Percentiles rank a stretch among this genome's conserved stretches.
Evolutionary conservation across 1,140 invertebrate species (phyloP).

Genomic region (Holotrichia oblita): DNA sequence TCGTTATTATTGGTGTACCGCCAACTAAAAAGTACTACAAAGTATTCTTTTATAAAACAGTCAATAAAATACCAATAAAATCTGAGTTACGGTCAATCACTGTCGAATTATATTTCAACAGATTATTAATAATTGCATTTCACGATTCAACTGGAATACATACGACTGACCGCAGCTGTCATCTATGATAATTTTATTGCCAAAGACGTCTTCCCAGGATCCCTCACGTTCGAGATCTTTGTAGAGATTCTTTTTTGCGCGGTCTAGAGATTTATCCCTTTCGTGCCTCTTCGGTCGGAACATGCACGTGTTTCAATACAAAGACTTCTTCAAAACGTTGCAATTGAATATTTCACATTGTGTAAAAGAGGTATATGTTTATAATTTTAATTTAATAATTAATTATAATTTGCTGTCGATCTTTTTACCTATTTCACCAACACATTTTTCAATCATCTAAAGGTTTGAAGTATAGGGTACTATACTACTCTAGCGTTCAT

Average conservation of each 20-base stretch:
- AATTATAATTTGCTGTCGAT: too few relatives aligned
- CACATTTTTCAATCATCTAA: too few relatives aligned
- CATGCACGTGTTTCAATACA: not conserved
- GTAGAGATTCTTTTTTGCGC: not conserved
- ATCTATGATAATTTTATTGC: not conserved
- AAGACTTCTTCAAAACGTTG: not conserved
- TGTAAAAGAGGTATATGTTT: too few relatives aligned
- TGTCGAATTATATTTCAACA: conserved; percentile 26
- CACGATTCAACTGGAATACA: conserved; percentile 9
- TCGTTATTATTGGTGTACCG: not conserved
- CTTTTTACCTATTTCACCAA: too few relatives aligned
- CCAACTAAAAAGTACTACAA: not conserved
- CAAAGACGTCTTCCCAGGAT: not conserved
- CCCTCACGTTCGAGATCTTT: conserved; percentile 18
- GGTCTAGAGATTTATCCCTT: conserved; percentile 14
- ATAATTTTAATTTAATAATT: too few relatives aligned
- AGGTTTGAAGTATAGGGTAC: too few relatives aligned
- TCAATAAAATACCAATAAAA: not conserved
- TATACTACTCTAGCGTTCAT: too few relatives aligned
- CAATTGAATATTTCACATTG: not conserved
- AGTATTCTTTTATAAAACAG: not conserved
- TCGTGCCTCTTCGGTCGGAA: not conserved
- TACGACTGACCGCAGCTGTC: not conserved
- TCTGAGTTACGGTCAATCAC: conserved; percentile 4
- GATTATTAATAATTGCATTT: conserved; percentile 3